Evolutionary conservation across 2,797 vertebrate genomes (phyloP), one percentile per base, ranked within the genome.

Genomic region (Darevskia nairensis): DNA sequence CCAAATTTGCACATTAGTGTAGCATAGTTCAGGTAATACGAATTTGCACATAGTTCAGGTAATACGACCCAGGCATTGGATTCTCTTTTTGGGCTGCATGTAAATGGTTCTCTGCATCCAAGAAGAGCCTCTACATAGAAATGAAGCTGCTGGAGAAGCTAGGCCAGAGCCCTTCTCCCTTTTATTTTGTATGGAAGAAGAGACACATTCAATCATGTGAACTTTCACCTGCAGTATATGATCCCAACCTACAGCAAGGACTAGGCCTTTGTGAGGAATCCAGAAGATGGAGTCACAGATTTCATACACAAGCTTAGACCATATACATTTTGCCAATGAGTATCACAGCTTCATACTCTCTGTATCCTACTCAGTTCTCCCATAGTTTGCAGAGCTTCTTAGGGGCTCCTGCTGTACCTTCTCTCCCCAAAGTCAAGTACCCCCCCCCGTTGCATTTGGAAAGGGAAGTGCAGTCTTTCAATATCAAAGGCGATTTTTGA

Each of bases 401-500:
- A 6, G 29, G 46, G 21, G 1, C 27, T 71, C 61, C 3, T 84
- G 35, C 6, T 44, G 21, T 61, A 79, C 71, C 13, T 85, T 35
- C 82, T 88, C 44, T 29, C 55, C 87, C 39, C 21, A 27, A 84
- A 29, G 27, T 29, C 15, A 3, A 64, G 41, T 15, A 1, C 2
- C 17, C 59, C 6, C 0, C 13, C 0, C 35, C 82, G 86, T 88
- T 88, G 50, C 66, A 84, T 90, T 44, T 80, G 80, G n/a, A 76
- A 88, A 92, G 66, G 6, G 69, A 82, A 3, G 0, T 79, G 32
- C 74, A 1, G 1, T 6, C 90, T 89, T 68, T 91, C 85, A 0
- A 9, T 25, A 92, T 69, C 86, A 77, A 72, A 81, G 39, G 76
- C 61, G 11, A 89, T 84, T 92, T 94, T 93, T 90, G 90, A 90